Percentiles rank a stretch among this genome's conserved stretches.
phyloP scores from a whole-genome alignment of 2,797 vertebrate species.

The Sardinella longiceps region DNA sequence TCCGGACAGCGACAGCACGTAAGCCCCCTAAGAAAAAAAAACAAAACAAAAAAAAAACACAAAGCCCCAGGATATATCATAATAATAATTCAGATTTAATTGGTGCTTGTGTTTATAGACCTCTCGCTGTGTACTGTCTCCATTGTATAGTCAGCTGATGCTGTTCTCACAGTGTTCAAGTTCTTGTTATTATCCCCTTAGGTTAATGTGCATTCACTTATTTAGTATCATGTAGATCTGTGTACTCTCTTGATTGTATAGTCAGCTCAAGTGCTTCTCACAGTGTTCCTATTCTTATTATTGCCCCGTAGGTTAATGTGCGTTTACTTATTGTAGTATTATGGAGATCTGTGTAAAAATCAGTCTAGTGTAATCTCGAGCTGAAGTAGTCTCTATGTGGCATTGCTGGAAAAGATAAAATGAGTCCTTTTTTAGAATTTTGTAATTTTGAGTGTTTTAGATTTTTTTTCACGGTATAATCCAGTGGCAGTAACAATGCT shows the following conservation, averaged over 20 bases:
- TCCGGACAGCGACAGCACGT: conserved; percentile 90
- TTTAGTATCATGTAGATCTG: too few relatives aligned
- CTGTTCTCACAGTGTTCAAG: not conserved
- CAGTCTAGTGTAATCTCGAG: not conserved
- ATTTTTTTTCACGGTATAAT: not conserved
- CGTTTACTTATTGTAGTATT: not conserved
- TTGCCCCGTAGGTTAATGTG: not conserved
- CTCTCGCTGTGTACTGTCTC: not conserved
- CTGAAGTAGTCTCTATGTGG: not conserved
- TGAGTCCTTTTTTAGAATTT: not conserved
- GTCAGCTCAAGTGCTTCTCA: too few relatives aligned
- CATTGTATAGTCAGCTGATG: not conserved
- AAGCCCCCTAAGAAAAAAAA: conserved; percentile 56
- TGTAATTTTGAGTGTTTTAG: not conserved
- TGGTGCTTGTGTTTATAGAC: not conserved
- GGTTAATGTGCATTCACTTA: too few relatives aligned
- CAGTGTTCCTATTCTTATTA: too few relatives aligned
- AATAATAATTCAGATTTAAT: too few relatives aligned
- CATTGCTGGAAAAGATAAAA: not conserved
- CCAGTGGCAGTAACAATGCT: conserved; percentile 11
- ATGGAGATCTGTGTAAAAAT: not conserved
- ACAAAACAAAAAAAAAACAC: not conserved
- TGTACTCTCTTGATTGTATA: too few relatives aligned
- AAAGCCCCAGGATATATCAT: too few relatives aligned
- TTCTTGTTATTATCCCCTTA: not conserved